These are phyloP conservation scores for Cyanocitta stelleri DNA, from an alignment of 2,113 vertebrate genomes.

Conservation along the genomic window DNA sequence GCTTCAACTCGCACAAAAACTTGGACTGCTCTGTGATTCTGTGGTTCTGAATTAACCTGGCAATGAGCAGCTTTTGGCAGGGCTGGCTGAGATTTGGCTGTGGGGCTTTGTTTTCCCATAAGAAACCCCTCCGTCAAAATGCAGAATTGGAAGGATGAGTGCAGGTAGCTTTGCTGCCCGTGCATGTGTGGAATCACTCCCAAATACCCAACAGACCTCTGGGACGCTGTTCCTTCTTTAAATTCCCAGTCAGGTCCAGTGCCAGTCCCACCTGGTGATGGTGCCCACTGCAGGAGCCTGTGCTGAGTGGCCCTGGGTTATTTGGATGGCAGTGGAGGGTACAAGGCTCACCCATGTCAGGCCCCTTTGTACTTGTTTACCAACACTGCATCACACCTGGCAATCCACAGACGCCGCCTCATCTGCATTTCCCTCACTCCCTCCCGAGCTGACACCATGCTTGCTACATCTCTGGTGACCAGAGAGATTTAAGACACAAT, in stretches of 20 bases:
- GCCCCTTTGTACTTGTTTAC: not conserved
- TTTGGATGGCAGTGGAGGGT: not conserved
- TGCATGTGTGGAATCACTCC: not conserved
- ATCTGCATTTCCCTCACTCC: not conserved
- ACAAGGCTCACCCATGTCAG: not conserved
- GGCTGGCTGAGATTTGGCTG: not conserved
- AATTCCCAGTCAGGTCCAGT: not conserved
- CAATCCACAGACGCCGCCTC: rapidly evolving
- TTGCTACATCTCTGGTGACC: not conserved
- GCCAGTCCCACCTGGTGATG: not conserved
- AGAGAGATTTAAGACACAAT: slow-evolving; percentile 3
- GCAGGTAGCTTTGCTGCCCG: not conserved
- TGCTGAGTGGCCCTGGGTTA: not conserved
- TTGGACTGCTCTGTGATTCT: not conserved
- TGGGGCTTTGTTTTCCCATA: not conserved
- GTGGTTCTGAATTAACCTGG: not conserved
- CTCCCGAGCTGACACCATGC: not conserved
- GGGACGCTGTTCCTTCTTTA: not conserved
- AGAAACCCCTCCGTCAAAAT: not conserved
- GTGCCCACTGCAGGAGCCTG: rapidly evolving
- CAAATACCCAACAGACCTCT: rapidly evolving
- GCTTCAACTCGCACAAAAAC: not conserved
- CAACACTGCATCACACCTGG: rapidly evolving
- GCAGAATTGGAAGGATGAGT: not conserved
- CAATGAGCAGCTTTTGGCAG: not conserved